Evolutionary conservation across 1,140 invertebrate species (phyloP), one percentile per base, ranked within the genome.

Genomic region (Nephila pilipes): DNA sequence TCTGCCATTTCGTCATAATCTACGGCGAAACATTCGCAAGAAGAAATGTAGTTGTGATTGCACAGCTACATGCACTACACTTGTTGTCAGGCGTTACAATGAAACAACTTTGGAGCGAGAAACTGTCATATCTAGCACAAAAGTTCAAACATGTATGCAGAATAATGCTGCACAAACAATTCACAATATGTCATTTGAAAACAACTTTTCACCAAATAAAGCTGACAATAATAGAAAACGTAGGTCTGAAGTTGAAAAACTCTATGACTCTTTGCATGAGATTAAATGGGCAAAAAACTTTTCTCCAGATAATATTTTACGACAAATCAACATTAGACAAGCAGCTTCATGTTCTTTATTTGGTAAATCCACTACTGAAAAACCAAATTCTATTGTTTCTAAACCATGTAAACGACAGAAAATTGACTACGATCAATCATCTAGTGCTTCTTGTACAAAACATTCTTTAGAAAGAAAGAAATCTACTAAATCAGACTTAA

Each of bases 261-360:
- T 93, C 16, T 93, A 89, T 38, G 92, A 63, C 14, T 93, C 92
- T 65, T 57, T 93, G 2, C 79, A 83, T 69, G 92, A 89, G 55
- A 93, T 93, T 18, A 60, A 83, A 58, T 93, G 92, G 87, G 87
- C 92, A 12, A 89, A 93, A 60, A 90, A 90, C 25, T 89, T 93
- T 69, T 89, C 92, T 58, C 91, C 91, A 18, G 91, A 93, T 54
- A 93, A 93, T 75, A 93, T 93, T 58, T 65, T 93, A 10, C 57
- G 29, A 20, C 83, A 93, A 25, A 10, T 87, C 58, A 69, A 87
- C 80, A 55, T 87, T 18, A 75, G 91, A 2, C 91, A 93, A 75
- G 85, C 63, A n/a, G 91, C 91, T 18, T 93, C 91, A 10, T 79
- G 63, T 85, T 87, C 83, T 20, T 22, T 63, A 12, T 87, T 93